These are phyloP conservation scores for Sarcoramphus papa DNA, from an alignment of 2,797 vertebrate genomes.

Conservation along the genomic window DNA sequence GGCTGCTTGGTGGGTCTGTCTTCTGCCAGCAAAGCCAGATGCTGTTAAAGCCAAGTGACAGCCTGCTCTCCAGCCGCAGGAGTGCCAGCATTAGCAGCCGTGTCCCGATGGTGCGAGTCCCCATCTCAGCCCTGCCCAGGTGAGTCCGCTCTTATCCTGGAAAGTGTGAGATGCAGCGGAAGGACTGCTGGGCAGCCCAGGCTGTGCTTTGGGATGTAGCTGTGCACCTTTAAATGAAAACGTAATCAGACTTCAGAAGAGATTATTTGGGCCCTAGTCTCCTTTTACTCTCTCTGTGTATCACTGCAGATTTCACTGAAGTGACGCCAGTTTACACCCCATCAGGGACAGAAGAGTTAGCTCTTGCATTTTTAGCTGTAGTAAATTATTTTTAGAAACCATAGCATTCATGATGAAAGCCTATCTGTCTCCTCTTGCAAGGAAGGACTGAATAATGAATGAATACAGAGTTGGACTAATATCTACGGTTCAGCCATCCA, in stretches of 20 bases:
- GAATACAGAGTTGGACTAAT: not conserved
- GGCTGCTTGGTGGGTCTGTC: not conserved
- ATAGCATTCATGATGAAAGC: slow-evolving; percentile 33
- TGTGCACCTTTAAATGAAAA: not conserved
- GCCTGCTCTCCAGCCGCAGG: not conserved
- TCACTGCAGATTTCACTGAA: not conserved
- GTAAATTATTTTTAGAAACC: slow-evolving; percentile 51
- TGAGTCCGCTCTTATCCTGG: not conserved
- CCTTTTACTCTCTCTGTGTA: not conserved
- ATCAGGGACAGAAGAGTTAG: not conserved
- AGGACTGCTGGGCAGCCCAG: not conserved
- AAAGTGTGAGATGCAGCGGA: fast-evolving
- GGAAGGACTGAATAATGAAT: slow-evolving; percentile 52
- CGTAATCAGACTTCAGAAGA: not conserved
- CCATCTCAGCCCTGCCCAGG: fast-evolving
- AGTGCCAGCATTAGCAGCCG: not conserved
- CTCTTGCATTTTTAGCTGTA: not conserved
- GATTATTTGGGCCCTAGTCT: not conserved
- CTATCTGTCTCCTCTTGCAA: not conserved
- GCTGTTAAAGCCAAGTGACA: not conserved
- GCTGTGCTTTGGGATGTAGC: not conserved
- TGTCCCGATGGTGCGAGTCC: not conserved
- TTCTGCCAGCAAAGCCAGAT: not conserved
- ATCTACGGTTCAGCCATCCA: not conserved
- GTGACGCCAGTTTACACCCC: slow-evolving; percentile 13